Evolutionary conservation across 1,140 invertebrate genomes (phyloP), one percentile per base, ranked within the genome.

Genomic region (Philotrypesis tridentata): DNA sequence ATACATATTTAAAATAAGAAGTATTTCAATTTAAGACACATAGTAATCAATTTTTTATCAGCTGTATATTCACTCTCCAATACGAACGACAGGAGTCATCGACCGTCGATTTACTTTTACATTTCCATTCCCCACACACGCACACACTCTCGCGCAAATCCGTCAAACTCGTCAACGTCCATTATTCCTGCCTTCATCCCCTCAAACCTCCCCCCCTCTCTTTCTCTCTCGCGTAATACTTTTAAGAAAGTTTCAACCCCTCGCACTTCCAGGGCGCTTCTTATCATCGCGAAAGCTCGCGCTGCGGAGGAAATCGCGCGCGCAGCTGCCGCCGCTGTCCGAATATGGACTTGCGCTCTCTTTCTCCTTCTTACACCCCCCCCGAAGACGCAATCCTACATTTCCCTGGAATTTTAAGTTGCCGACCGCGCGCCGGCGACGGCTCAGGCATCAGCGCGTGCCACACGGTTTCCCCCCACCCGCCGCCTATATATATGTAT

Each of bases 241-340:
- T 76, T 43, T 67, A 29, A 77, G 23, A 43, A 77, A 75, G 29
- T 61, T 76, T 68, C 78, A 27, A 72, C 60, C 72, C 72, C 72
- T 68, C 71, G 67, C 71, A 61, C 76, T 29, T 31, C 23, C 33
- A 23, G 33, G 37, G n/a, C 61, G n/a, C n/a, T 68, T 74, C 60
- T 71, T 48, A 43, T 55, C 61, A 68, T 40, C 67, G 61, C 25
- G 61, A 37, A 40, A 78, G 23, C 79, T 61, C 74, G 63, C 78
- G 67, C n/a, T n/a, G n/a, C 37, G 68, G 33, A 72, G 23, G 80
- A 33, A 78, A 48, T 43, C 68, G 61, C 71, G 71, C 63, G 77
- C 55, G 29, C 78, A 80, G 48, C 70, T 77, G 73, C 74, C 71
- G 27, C 70, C 63, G 67, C 74, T 75, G 37, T 75, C 63, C 65